These are phyloP conservation scores for Sinocyclocheilus rhinocerous DNA, from an alignment of 2,113 vertebrate genomes.

Conservation along the genomic window DNA sequence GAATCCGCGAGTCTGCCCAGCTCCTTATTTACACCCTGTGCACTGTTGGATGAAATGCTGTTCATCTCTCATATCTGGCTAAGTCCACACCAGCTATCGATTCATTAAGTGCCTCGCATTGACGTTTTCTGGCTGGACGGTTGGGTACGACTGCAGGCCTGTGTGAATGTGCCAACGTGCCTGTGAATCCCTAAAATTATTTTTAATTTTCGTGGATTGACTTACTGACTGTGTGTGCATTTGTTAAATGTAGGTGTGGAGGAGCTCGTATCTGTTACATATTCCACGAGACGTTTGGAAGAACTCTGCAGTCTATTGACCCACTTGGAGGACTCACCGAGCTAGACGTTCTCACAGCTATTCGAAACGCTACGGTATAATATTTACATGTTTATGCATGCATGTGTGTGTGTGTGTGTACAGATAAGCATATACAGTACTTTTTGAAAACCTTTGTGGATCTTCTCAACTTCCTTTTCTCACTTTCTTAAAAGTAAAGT, in stretches of 20 bases:
- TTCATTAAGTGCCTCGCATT: constrained; percentile 29
- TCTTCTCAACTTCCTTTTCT: not conserved
- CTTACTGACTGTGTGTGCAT: not conserved
- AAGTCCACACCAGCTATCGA: constrained; percentile 30
- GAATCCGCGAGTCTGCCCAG: constrained; percentile 38
- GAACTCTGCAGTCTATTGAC: constrained; percentile 81
- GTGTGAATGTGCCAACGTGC: not conserved
- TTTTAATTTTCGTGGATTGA: not conserved
- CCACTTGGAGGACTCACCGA: constrained; percentile 77
- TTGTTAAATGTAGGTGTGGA: constrained; percentile 68
- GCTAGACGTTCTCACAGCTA: constrained; percentile 81
- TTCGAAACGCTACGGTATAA: constrained; percentile 77
- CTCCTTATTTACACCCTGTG: constrained; percentile 37
- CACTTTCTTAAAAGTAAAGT: not conserved
- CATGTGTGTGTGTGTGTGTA: constrained; percentile 10
- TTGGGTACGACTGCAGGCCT: not conserved
- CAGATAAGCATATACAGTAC: not conserved
- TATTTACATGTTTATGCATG: not conserved
- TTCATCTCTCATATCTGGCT: constrained; percentile 20
- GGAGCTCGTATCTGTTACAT: constrained; percentile 84
- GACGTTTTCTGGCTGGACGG: not conserved
- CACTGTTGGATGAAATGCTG: constrained; percentile 14
- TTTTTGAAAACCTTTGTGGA: not conserved
- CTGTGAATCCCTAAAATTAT: not conserved
- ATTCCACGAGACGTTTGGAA: constrained; percentile 83